Percentiles rank a stretch among this genome's conserved stretches.
Evolutionary conservation across 2,113 vertebrate species (phyloP).

Genomic region (Notarius quadriscutis): DNA sequence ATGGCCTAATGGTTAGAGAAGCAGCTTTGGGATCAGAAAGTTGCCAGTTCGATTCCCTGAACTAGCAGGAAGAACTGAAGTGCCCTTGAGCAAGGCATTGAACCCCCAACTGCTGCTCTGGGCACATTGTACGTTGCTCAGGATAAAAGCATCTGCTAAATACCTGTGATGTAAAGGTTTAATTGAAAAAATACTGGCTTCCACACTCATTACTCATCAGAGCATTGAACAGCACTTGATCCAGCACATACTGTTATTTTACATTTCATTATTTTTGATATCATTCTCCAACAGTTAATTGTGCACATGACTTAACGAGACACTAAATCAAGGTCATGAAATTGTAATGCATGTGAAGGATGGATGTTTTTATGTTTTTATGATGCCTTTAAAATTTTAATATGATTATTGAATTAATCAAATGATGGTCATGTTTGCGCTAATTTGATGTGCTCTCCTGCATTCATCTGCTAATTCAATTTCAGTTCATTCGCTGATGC

Average conservation of each 20-base stretch:
- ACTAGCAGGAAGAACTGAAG: too few species aligned
- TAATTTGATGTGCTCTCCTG: background rate
- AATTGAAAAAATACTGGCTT: background rate
- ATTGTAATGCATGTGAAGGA: background rate
- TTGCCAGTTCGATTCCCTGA: too few species aligned
- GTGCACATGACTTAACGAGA: background rate
- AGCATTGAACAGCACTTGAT: background rate
- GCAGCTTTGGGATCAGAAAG: too few species aligned
- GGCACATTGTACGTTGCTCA: too few species aligned
- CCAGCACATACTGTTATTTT: background rate
- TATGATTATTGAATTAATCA: background rate
- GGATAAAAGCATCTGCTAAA: too few species aligned
- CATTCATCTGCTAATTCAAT: background rate
- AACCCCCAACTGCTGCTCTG: too few species aligned
- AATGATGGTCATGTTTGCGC: background rate
- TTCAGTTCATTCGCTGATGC: too few species aligned
- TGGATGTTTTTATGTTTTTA: too few species aligned
- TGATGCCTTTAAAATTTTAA: background rate
- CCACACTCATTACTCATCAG: background rate
- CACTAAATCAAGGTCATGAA: background rate
- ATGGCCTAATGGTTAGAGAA: too few species aligned
- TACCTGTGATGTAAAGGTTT: too few species aligned
- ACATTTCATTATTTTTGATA: background rate
- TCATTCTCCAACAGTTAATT: background rate
- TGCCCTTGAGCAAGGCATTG: too few species aligned